Percentiles rank a stretch among this genome's conserved stretches.
phyloP scores from a whole-genome alignment of 2,797 vertebrate species.

The Gambelia wislizenii region DNA sequence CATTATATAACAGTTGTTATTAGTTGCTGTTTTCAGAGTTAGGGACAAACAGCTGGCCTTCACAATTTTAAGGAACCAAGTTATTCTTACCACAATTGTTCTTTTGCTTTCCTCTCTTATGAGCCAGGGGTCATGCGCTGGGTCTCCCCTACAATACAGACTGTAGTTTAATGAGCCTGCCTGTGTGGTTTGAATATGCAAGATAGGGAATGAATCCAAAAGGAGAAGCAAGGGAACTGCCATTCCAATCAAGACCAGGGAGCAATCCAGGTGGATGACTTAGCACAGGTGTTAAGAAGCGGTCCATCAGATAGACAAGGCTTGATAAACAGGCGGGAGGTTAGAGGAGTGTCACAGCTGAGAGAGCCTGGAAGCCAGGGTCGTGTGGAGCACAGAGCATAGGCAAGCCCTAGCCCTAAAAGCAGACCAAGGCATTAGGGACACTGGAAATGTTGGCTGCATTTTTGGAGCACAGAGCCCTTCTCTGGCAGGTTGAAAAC shows the following conservation, averaged over 20 bases:
- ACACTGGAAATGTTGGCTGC: neutral
- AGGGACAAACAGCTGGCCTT: rapidly evolving
- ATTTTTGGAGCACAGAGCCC: neutral
- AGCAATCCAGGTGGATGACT: neutral
- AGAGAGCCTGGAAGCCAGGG: neutral
- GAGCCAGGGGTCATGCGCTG: rapidly evolving
- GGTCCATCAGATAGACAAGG: neutral
- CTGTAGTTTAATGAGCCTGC: neutral
- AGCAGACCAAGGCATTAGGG: neutral
- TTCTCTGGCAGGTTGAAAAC: neutral
- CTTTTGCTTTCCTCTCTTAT: neutral
- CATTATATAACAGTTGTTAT: neutral
- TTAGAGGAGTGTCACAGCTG: neutral
- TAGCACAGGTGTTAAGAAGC: neutral
- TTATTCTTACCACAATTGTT: neutral
- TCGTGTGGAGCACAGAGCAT: neutral
- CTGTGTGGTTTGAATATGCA: neutral
- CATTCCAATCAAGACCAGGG: neutral
- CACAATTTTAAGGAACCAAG: neutral
- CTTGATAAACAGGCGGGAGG: neutral
- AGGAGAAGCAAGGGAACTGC: neutral
- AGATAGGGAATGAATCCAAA: neutral
- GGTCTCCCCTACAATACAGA: neutral
- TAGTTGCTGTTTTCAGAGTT: neutral
- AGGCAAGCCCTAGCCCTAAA: neutral